phyloP scores from a whole-genome alignment of 92 coral and sea anemone genomes.

The Metridium senile region DNA sequence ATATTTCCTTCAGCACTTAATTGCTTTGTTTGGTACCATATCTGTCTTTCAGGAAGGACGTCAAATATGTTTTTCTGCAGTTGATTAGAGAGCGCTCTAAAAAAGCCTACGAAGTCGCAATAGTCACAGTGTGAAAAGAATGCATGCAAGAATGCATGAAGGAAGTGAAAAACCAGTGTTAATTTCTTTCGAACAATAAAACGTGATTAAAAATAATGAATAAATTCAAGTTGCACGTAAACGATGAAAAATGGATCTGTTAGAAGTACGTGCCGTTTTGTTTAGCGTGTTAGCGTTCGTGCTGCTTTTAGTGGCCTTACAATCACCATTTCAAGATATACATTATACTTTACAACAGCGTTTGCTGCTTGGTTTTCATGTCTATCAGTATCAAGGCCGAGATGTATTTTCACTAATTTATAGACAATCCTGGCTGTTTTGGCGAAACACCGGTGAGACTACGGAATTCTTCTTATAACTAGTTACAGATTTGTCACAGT shows the following conservation, averaged over 20 bases:
- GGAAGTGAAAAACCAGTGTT: not conserved
- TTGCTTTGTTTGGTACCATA: not conserved
- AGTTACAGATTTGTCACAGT: too few relatives aligned
- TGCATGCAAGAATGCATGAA: too few relatives aligned
- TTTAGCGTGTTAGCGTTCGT: constrained; percentile 2
- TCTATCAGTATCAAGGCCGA: too few relatives aligned
- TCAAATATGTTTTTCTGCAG: not conserved
- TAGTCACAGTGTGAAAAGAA: not conserved
- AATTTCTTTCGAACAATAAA: not conserved
- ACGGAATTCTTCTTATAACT: too few relatives aligned
- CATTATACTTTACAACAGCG: too few relatives aligned
- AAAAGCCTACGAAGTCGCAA: constrained; percentile 1
- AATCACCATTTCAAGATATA: too few relatives aligned
- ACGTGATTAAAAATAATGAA: not conserved
- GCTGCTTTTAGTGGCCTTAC: too few relatives aligned
- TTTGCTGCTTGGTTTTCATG: too few relatives aligned
- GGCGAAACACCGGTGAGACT: too few relatives aligned
- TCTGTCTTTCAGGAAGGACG: not conserved
- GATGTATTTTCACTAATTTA: too few relatives aligned
- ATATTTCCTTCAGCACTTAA: not conserved
- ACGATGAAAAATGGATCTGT: not conserved
- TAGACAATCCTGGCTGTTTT: too few relatives aligned
- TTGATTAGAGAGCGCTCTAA: not conserved
- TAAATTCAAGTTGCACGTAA: not conserved
- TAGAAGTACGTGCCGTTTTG: not conserved